A percentile compares a stretch with the other conserved stretches of the same genome.
phyloP scores from a whole-genome alignment of 2,888 invertebrate species.

The Mylabris sibirica region DNA sequence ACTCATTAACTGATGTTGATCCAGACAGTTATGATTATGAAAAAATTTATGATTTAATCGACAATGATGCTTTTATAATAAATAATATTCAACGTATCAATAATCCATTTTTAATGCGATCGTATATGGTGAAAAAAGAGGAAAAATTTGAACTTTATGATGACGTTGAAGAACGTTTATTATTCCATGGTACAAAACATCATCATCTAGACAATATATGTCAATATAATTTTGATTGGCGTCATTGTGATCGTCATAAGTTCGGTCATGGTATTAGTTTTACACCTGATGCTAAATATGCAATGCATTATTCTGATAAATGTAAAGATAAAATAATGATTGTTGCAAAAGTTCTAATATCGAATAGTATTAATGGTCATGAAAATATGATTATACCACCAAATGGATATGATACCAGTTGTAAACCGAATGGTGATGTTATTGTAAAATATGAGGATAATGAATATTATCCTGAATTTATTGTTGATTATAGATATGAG shows the following conservation, averaged over 20 bases:
- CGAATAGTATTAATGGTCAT: conserved; percentile 38
- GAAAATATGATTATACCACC: conserved; percentile 43
- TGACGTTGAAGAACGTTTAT: conserved; percentile 19
- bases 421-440: conserved; percentile 45
- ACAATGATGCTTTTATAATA: conserved; percentile 7
- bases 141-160: conserved; percentile 12
- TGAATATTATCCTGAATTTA: conserved; percentile 50
- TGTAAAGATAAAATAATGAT: conserved; percentile 43
- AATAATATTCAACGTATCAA: conserved; percentile 24
- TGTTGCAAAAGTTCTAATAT: conserved; percentile 43
- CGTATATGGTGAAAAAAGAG: conserved; percentile 25
- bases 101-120: conserved; percentile 22
- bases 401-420: conserved; percentile 45
- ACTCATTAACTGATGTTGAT: background rate
- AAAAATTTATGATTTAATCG: conserved; percentile 9
- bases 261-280: conserved; percentile 33
- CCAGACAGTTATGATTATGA: background rate
- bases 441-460: conserved; percentile 51
- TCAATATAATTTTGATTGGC: conserved; percentile 32
- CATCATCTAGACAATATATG: conserved; percentile 26
- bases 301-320: conserved; percentile 25
- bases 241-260: conserved; percentile 23
- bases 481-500: conserved; percentile 42
- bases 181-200: conserved; percentile 33
- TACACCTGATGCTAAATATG: conserved; percentile 31